phyloP scores from a whole-genome alignment of 2,797 vertebrate species.

The Euthynnus affinis region DNA sequence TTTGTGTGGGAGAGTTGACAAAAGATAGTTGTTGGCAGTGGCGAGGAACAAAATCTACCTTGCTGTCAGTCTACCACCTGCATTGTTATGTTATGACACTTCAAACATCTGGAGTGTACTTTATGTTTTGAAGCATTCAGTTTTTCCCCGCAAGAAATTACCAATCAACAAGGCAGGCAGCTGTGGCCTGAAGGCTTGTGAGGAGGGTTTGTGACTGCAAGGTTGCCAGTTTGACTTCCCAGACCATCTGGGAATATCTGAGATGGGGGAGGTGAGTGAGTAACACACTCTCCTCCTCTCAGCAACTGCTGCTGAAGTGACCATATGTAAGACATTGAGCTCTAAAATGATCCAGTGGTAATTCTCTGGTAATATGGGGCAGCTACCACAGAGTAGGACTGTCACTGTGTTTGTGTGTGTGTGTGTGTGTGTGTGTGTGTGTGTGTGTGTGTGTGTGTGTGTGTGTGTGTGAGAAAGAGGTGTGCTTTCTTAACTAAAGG shows the following conservation, averaged over 20 bases:
- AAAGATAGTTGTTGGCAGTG: conserved; percentile 52
- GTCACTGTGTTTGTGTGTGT: not conserved
- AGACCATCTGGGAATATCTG: conserved; percentile 66
- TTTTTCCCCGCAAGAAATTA: conserved; percentile 65
- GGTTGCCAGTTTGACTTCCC: conserved; percentile 76
- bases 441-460: no score
- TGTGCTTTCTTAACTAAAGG: not conserved
- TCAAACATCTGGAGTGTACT: conserved; percentile 77
- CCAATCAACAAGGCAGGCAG: conserved; percentile 67
- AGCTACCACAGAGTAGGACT: conserved; percentile 29
- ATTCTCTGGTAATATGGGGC: conserved; percentile 22
- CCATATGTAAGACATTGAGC: conserved; percentile 28
- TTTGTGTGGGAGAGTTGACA: conserved; percentile 23
- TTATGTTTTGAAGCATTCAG: conserved; percentile 67
- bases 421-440: no score
- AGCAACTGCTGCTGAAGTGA: conserved; percentile 41
- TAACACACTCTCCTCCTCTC: conserved; percentile 34
- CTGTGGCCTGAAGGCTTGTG: conserved; percentile 68
- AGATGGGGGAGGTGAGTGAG: conserved; percentile 48
- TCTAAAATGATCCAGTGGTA: conserved; percentile 34
- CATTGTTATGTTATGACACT: conserved; percentile 75
- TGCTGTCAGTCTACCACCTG: conserved; percentile 74
- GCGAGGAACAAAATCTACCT: conserved; percentile 39
- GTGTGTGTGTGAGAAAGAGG: no score
- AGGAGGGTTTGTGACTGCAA: conserved; percentile 62